Conservation (phyloP, 2,113 vertebrate species). For the Microtus oregoni region DNA sequence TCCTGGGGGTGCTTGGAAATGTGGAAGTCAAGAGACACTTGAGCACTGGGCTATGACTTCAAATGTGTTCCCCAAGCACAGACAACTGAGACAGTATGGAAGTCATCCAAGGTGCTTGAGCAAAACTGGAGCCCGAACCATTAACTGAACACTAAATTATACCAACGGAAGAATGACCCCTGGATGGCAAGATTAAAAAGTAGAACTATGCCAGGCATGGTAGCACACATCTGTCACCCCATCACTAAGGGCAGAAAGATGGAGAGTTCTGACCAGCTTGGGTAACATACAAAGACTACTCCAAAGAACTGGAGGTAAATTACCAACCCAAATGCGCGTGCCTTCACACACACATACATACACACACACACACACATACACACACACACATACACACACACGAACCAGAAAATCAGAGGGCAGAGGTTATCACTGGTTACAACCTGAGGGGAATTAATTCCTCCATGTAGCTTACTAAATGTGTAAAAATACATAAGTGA, state of each 20-base stretch:
- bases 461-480: not conserved
- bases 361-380: not conserved
- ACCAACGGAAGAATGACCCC: not conserved
- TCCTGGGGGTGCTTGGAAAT: not conserved
- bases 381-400: not conserved
- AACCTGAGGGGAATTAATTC: not conserved
- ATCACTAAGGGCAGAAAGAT: not conserved
- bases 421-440: not conserved
- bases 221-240: not conserved
- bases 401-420: not conserved
- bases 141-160: not conserved
- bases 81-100: not conserved
- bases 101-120: not conserved
- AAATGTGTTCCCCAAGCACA: not conserved
- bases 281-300: not conserved
- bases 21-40: not conserved
- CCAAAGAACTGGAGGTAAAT: not conserved
- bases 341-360: too few species aligned
- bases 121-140: not conserved
- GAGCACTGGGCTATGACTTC: not conserved
- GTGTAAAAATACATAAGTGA: not conserved
- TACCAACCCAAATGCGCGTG: not conserved
- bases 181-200: not conserved
- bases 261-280: not conserved
- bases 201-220: not conserved